Evolutionary conservation across 2,113 vertebrate species (phyloP), one percentile per base, ranked within the genome.

Genomic region (Thalassarche chlororhynchos): DNA sequence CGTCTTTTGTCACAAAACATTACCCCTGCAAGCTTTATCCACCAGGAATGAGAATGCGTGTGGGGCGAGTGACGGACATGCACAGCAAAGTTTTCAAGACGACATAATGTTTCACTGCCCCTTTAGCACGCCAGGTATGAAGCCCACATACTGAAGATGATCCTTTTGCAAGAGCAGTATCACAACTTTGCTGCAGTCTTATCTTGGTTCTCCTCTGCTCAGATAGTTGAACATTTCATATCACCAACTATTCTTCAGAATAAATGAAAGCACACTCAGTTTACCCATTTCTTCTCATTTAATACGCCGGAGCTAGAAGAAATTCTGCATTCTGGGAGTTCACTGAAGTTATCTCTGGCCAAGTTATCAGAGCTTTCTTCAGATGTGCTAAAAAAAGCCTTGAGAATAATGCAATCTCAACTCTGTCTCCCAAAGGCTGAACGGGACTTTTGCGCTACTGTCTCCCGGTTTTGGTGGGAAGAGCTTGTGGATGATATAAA

Each of bases 241-340:
- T 94, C 76, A 84, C 51, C 82, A 89, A 81, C 71, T 94, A 69
- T 91, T 97, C 75, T 72, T 93, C 20, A 86, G 74, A 96, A 94
- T 79, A 97, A 92, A 90, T 70, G 57, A 87, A 94, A 94, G 74
- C 46, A 83, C 36, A 51, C 74, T 72, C 69, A 66, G 55, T 92
- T 92, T 90, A 95, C 54, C 36, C 74, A 87, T 65, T 93, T 93
- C 58, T 89, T 49, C 64, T 77, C 34, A 93, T 80, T 83, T 89
- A 94, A 77, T 78, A 94, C 65, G 84, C 91, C 89, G 65, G 26
- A 81, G 40, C 64, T 68, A 40, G 69, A 74, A 89, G 92, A 81
- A 94, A 90, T 92, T 85, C 51, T 91, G 51, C 49, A 93, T 88
- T 60, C 68, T 71, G 60, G n/a, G 64, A 96, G 79, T 75, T 94